Percentiles rank a stretch among this genome's conserved stretches.
Conservation (phyloP, 2,888 invertebrate genomes). For the Pelosia muscerda region DNA sequence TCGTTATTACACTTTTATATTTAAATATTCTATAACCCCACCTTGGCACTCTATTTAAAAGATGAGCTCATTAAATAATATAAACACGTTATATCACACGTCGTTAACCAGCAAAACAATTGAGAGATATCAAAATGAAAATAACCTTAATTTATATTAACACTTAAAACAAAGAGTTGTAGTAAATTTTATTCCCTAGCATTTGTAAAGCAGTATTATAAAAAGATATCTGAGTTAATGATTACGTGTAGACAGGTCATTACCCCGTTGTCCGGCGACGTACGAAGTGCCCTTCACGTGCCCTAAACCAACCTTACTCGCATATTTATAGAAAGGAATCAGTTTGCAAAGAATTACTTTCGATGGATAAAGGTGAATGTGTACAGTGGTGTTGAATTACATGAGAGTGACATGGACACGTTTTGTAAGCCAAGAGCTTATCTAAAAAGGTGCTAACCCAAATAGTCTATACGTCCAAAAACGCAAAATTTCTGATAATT, state of each 20-base stretch:
- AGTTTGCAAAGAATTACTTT: conserved; percentile 44
- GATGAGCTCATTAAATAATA: neutral
- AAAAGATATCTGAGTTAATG: conserved; percentile 15
- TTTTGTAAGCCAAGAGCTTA: neutral
- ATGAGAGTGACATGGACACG: neutral
- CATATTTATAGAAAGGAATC: conserved; percentile 46
- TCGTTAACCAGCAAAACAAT: neutral
- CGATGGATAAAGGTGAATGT: conserved; percentile 25
- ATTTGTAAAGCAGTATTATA: conserved; percentile 2
- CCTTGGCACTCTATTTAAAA: neutral
- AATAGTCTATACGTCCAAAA: neutral
- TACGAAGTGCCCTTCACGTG: conserved; percentile 56
- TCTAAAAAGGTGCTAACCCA: neutral
- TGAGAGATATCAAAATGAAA: neutral
- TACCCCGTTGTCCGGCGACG: conserved; percentile 52
- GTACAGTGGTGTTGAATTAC: conserved; percentile 12
- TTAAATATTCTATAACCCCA: neutral
- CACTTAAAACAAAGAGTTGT: conserved; percentile 7
- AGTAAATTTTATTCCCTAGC: neutral
- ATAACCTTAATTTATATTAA: neutral
- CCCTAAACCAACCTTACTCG: conserved; percentile 52
- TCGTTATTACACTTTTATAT: neutral
- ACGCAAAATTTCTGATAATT: neutral
- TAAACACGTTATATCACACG: conserved; percentile 1
- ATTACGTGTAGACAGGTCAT: conserved; percentile 49